phyloP scores from a whole-genome alignment of 2,797 vertebrate genomes.

The Protosalanx chinensis region DNA sequence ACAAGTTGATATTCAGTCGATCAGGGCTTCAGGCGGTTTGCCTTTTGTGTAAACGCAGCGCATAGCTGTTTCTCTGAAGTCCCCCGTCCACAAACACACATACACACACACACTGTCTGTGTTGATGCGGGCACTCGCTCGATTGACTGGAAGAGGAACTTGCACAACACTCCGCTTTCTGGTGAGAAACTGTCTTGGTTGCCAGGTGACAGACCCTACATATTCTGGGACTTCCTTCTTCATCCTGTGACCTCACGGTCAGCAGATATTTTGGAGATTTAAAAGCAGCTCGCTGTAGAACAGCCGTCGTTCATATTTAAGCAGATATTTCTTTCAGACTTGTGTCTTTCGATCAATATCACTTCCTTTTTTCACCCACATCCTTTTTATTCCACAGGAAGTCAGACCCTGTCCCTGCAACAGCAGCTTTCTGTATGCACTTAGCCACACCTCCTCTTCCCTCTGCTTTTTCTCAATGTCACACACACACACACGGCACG shows the following conservation, averaged over 20 bases:
- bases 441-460: neutral
- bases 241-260: neutral
- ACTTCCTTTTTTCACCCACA: neutral
- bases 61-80: neutral
- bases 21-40: too few species aligned
- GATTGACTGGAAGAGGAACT: neutral
- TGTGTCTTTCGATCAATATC: too few species aligned
- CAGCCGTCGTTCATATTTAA: too few species aligned
- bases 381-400: constrained; percentile 65
- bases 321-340: too few species aligned
- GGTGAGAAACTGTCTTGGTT: too few species aligned
- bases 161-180: too few species aligned
- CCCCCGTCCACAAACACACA: too few species aligned
- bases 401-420: constrained; percentile 50
- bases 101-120: too few species aligned
- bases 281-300: too few species aligned
- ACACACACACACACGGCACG: constrained; percentile 14
- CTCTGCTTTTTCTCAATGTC: constrained; percentile 51
- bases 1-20: too few species aligned
- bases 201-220: too few species aligned
- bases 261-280: neutral
- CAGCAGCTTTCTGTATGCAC: constrained; percentile 55
- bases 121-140: neutral
- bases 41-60: neutral
- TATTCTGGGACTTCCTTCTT: too few species aligned